Base-by-base conservation (phyloP, 2,888 invertebrate genomes). In the Stegophylla sp. region DNA sequence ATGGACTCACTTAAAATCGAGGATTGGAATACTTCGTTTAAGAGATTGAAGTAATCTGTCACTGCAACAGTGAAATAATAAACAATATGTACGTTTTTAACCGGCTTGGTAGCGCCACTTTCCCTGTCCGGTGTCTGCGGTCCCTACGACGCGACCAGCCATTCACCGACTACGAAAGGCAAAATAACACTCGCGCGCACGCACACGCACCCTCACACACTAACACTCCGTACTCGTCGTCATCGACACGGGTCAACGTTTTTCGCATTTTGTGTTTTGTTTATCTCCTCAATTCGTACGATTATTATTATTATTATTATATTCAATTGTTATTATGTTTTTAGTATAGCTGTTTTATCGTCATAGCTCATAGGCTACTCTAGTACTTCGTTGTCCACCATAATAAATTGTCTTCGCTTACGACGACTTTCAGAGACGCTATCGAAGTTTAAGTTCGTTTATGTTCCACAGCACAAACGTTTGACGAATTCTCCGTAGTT, bases 161-260 rank as follows among this genome's bases (percentile, higher is more conserved):
- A 9, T 13, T 23, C 56, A 23, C 64, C 43, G 13, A 43, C 64
- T 43, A 66, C 64, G 43, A 20, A 43, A 64, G 64, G 64, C 64
- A 13, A 41, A 66, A 43, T 3, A 43, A 43, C 20, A 64, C 43
- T 9, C 64, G 13, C 43, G 20, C 64, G 41, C 64, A 43, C 64
- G 23, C 64, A 64, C 43, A 20, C 64, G 43, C 4, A 23, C 20
- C n/a, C n/a, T 3, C 34, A 34, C 34, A 7, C 51, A n/a, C 51
- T 4, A 17, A 51, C 51, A 48, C 15, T 2, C 45, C 10, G 10
- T 13, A 45, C 7, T 48, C 15, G 34, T 56, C 61, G 61, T 61
- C 64, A 64, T 48, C 53, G 63, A 34, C 63, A 63, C 69, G 79
- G 79, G 79, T 71, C 79, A 71, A 79, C 79, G 79, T 77, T 59